Base-by-base conservation (phyloP, 2,888 invertebrate species). In the Pinctada fucata region DNA sequence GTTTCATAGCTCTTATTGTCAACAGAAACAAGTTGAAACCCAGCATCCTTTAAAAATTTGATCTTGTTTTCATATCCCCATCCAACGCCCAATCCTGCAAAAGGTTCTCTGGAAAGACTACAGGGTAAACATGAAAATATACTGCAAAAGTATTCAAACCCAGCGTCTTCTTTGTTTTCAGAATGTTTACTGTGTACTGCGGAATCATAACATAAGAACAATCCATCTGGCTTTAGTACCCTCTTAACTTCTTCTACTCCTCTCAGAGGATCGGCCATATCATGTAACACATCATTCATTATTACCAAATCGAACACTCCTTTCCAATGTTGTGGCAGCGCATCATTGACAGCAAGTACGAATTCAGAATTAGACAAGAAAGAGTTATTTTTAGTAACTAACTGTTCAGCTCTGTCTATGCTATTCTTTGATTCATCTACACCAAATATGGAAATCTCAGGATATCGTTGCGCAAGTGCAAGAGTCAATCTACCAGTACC, bases 1-100 rank as follows among this genome's bases (percentile, higher is more conserved):
- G n/a, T n/a, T n/a, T n/a, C n/a, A n/a, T n/a, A n/a, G n/a, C n/a
- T n/a, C n/a, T n/a, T n/a, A n/a, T n/a, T n/a, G n/a, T n/a, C n/a
- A n/a, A n/a, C n/a, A n/a, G n/a, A n/a, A n/a, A n/a, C n/a, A n/a
- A n/a, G n/a, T n/a, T n/a, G n/a, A n/a, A n/a, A n/a, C n/a, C n/a
- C n/a, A n/a, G n/a, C n/a, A n/a, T n/a, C n/a, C n/a, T n/a, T n/a
- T n/a, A n/a, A n/a, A n/a, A n/a, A n/a, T n/a, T n/a, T n/a, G n/a
- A n/a, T n/a, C n/a, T n/a, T n/a, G n/a, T n/a, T n/a, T 10, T 68
- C 68, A 16, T 68, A 68, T 6, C 68, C 68, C 68, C 68, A 68
- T 49, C 68, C 68, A 2, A 47, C 16, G 0, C 68, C 68, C 3
- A 47, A n/a, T 2, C 68, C 68, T 2, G 48, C 47, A 47, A n/a